Percentiles rank a stretch among this genome's conserved stretches.
phyloP scores from a whole-genome alignment of 2,797 vertebrate species.

The Parauchenoglanis ngamensis region DNA sequence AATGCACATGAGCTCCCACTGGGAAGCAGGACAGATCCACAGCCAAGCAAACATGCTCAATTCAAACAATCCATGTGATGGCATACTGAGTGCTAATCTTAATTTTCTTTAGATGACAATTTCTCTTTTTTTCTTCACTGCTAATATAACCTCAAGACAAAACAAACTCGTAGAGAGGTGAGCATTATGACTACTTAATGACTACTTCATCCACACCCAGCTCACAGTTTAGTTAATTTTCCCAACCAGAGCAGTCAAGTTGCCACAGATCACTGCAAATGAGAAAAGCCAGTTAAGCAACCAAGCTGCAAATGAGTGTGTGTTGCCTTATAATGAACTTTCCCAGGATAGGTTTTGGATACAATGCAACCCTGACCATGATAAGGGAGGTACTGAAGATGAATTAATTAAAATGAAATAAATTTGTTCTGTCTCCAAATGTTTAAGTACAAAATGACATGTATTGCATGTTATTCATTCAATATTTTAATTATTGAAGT shows the following conservation, averaged over 20 bases:
- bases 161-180: background rate
- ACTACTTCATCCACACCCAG: background rate
- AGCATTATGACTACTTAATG: background rate
- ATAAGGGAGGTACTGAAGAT: background rate
- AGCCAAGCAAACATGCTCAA: conserved; percentile 13
- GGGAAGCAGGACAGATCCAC: conserved; percentile 38
- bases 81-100: background rate
- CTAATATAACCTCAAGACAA: background rate
- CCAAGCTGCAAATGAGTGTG: background rate
- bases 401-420: background rate
- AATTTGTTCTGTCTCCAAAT: background rate
- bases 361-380: background rate
- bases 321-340: background rate
- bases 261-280: background rate
- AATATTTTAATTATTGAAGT: background rate
- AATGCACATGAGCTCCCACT: conserved; percentile 34
- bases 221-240: background rate
- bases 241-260: background rate
- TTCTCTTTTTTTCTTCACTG: background rate
- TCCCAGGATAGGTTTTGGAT: background rate
- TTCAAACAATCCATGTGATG: background rate
- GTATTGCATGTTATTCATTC: background rate
- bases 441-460: background rate
- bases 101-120: background rate
- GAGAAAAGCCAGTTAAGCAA: background rate